A percentile compares a stretch with the other conserved stretches of the same genome.
phyloP scores from a whole-genome alignment of 2,113 vertebrate species.

The Lates calcarifer region DNA sequence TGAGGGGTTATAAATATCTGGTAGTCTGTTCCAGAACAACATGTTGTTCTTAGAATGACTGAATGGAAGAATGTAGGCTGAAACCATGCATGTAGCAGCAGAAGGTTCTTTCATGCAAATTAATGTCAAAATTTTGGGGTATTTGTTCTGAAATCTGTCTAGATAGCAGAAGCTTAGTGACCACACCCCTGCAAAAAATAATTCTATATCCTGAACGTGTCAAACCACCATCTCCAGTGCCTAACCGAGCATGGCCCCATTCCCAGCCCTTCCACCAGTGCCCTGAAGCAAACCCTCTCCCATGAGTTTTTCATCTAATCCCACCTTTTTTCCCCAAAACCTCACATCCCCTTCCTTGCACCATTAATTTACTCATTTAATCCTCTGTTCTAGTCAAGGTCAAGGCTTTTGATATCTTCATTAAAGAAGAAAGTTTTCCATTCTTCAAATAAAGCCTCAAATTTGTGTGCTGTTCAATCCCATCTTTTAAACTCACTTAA shows the following conservation, averaged over 20 bases:
- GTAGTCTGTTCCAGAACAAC: too few relatives aligned
- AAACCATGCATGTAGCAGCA: not conserved
- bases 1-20: too few relatives aligned
- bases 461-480: conserved; percentile 73
- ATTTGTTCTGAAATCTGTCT: not conserved
- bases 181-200: not conserved
- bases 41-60: too few relatives aligned
- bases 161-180: not conserved
- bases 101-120: not conserved
- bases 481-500: conserved; percentile 83
- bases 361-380: conserved; percentile 75
- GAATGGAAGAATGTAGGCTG: not conserved
- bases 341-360: conserved; percentile 40
- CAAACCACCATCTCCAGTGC: not conserved
- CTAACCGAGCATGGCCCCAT: conserved; percentile 31
- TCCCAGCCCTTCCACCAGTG: conserved; percentile 43
- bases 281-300: conserved; percentile 28
- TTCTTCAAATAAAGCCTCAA: conserved; percentile 75
- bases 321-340: conserved; percentile 27
- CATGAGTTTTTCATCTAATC: conserved; percentile 40
- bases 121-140: not conserved
- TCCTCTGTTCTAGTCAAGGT: conserved; percentile 75
- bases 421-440: conserved; percentile 75
- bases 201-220: not conserved
- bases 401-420: conserved; percentile 73